Evolutionary conservation across 2,797 vertebrate species (phyloP).

Genomic region (Smutsia gigantea): DNA sequence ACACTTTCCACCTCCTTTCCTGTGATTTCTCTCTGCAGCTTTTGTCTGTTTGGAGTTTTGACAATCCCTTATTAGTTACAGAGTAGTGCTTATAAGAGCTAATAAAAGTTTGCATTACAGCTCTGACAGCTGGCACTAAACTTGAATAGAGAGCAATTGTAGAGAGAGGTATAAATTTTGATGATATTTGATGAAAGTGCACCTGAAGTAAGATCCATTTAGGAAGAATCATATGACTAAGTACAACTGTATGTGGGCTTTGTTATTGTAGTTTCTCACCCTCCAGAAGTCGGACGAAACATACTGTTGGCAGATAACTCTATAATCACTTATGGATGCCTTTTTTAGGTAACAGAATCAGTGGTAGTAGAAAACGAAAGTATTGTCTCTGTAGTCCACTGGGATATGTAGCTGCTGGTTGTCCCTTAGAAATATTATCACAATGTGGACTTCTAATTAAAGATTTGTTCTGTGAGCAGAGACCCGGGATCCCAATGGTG

Average conservation of each 20-base stretch:
- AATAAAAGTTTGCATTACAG: constrained; percentile 94
- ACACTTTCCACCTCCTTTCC: background rate
- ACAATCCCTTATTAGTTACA: constrained; percentile 96
- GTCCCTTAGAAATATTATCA: background rate
- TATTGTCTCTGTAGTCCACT: background rate
- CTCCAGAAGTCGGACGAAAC: constrained; percentile 74
- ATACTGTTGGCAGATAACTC: constrained; percentile 78
- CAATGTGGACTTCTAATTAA: background rate
- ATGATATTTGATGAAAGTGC: constrained; percentile 76
- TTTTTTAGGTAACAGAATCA: constrained; percentile 28
- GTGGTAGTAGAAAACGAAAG: background rate
- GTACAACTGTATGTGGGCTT: constrained; percentile 42
- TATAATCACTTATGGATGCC: constrained; percentile 69
- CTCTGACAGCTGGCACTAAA: constrained; percentile 92
- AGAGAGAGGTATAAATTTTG: constrained; percentile 79
- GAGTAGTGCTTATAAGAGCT: constrained; percentile 91
- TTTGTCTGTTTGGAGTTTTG: constrained; percentile 91
- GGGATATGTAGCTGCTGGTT: background rate
- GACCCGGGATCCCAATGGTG: background rate
- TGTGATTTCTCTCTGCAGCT: constrained; percentile 79
- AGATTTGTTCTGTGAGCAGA: background rate
- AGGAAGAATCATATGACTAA: constrained; percentile 72
- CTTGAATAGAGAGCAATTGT: constrained; percentile 82
- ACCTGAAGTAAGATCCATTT: constrained; percentile 80
- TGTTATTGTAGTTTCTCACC: constrained; percentile 65